Percentiles rank a stretch among this genome's conserved stretches.
phyloP scores from a whole-genome alignment of 2,888 invertebrate species.

The Ophion obscuratus region DNA sequence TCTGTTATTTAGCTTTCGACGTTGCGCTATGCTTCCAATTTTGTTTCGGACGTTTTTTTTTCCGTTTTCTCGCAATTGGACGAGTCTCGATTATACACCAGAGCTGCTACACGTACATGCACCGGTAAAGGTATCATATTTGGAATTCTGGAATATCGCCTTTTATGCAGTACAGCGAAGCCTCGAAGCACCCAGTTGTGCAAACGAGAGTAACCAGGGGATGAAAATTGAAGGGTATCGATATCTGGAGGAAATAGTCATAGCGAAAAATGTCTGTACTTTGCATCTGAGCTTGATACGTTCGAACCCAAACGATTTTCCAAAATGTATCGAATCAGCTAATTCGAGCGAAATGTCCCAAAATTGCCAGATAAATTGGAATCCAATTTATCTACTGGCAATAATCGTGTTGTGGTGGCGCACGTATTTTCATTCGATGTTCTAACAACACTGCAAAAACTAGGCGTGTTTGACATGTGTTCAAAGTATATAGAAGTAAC shows the following conservation, averaged over 20 bases:
- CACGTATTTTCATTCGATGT: background rate
- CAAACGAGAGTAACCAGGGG: slow-evolving; percentile 22
- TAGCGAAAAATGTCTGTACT: background rate
- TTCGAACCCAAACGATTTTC: background rate
- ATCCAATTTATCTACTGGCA: background rate
- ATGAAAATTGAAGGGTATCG: background rate
- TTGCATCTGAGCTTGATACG: background rate
- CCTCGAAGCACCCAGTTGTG: slow-evolving; percentile 9
- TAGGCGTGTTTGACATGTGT: too few relatives aligned
- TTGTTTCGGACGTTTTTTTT: slow-evolving; percentile 18
- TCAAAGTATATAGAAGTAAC: too few relatives aligned
- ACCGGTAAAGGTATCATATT: slow-evolving; percentile 1
- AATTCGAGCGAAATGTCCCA: background rate
- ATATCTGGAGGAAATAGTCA: slow-evolving; percentile 1
- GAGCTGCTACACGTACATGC: slow-evolving; percentile 1
- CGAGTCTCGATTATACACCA: slow-evolving; percentile 36
- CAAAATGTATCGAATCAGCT: too few relatives aligned
- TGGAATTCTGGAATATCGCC: slow-evolving; percentile 44
- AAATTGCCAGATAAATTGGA: background rate
- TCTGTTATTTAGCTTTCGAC: slow-evolving; percentile 44
- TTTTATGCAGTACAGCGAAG: slow-evolving; percentile 22
- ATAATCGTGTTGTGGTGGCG: background rate
- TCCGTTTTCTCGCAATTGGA: slow-evolving; percentile 10
- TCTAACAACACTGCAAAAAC: too few relatives aligned
- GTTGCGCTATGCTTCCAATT: slow-evolving; percentile 25